These are phyloP conservation scores for Cotesia typhae DNA, from an alignment of 1,140 invertebrate genomes.

Conservation along the genomic window DNA sequence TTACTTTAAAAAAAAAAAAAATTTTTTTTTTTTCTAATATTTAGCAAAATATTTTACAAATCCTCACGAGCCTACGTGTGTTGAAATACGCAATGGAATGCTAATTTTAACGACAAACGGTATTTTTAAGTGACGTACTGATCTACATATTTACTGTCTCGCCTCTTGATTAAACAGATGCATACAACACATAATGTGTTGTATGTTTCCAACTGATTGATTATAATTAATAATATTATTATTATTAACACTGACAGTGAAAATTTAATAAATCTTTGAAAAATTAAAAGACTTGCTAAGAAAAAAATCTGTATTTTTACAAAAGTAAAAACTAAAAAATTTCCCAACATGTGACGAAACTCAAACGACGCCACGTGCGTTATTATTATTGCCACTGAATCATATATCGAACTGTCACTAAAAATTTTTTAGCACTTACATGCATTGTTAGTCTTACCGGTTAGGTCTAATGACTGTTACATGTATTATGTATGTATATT, in stretches of 20 bases:
- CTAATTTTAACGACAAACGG: slow-evolving; percentile 35
- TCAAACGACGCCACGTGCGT: slow-evolving; percentile 7
- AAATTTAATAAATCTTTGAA: background rate
- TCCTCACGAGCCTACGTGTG: background rate
- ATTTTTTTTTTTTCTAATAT: background rate
- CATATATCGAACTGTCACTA: background rate
- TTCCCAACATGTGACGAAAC: slow-evolving; percentile 5
- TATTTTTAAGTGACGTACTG: slow-evolving; percentile 25
- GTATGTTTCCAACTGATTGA: background rate
- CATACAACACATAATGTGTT: background rate
- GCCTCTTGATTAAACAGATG: slow-evolving; percentile 6
- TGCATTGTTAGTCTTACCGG: background rate
- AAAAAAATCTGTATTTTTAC: background rate
- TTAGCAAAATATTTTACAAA: background rate
- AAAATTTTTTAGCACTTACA: background rate
- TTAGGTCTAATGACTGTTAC: background rate
- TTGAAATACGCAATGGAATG: slow-evolving; percentile 26
- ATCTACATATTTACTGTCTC: slow-evolving; percentile 21
- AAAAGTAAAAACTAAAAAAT: background rate
- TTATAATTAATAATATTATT: background rate
- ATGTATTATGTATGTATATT: background rate
- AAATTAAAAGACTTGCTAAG: background rate
- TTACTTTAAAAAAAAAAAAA: background rate
- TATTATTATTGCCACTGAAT: background rate
- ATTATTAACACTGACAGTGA: no score